phyloP scores from a whole-genome alignment of 2,797 vertebrate species.

The Xiphorhynchus erythropygius region DNA sequence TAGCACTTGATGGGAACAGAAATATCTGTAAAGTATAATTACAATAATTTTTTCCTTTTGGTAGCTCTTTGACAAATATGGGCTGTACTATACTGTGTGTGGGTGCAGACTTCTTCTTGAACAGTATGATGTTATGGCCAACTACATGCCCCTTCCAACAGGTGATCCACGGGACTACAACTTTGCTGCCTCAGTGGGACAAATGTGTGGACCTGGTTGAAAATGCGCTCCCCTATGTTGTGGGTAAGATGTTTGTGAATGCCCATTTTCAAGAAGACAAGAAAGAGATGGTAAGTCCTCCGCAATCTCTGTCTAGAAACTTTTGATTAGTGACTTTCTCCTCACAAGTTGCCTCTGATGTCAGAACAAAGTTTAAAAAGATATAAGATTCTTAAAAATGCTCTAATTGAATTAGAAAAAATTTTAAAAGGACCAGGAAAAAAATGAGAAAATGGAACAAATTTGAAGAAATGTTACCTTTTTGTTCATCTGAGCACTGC shows the following conservation, averaged over 20 bases:
- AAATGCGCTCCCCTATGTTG: slow-evolving; percentile 86
- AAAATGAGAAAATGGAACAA: background rate
- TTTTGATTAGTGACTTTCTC: background rate
- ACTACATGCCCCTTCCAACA: slow-evolving; percentile 48
- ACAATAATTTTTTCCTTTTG: background rate
- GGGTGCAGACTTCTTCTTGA: background rate
- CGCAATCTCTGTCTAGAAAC: background rate
- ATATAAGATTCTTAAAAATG: background rate
- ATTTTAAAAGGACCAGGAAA: background rate
- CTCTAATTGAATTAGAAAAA: background rate
- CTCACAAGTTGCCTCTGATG: background rate
- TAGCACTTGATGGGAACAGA: background rate
- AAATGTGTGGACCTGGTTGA: slow-evolving; percentile 95
- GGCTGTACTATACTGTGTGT: background rate
- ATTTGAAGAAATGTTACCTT: background rate
- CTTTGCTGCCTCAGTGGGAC: slow-evolving; percentile 92
- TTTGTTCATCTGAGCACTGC: background rate
- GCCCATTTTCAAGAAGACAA: slow-evolving; percentile 95
- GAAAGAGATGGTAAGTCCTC: slow-evolving; percentile 87
- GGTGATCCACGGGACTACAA: slow-evolving; percentile 92
- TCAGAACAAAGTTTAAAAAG: background rate
- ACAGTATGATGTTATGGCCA: background rate
- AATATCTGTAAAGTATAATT: background rate
- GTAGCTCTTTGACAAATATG: background rate
- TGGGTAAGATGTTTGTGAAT: slow-evolving; percentile 92